Base-by-base conservation (phyloP, 2,797 vertebrate genomes). In the Sardinella longiceps region DNA sequence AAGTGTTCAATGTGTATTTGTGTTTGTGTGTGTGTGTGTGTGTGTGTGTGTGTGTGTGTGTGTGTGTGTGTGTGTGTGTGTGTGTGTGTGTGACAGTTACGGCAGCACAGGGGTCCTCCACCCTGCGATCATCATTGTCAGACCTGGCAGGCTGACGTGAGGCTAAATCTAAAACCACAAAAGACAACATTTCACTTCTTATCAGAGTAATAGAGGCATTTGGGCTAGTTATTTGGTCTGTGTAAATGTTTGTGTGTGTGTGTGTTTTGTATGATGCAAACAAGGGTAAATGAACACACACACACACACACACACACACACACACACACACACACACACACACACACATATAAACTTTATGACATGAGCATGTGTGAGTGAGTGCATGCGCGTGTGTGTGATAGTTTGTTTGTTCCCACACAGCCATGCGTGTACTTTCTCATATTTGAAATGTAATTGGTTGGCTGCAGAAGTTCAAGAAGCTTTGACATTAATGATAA, bases 401-500 rank as follows among this genome's bases (percentile, higher is more conserved):
- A 37, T 14, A 37, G 30, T 39, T 14, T 74, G 30, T 39, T 37
- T 15, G 48, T 14, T 50, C 48, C 15, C 30, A 14, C 11, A 30
- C 60, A 12, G 60, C 30, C 60, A 63, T 28, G 25, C 25, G 12
- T 56, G 53, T 63, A 63, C 11, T 63, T 63, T 63, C 10, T 63
- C 66, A 74, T 74, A 74, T 74, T 33, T 37, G 18, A 74, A 74
- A 37, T 37, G 30, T 63, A 25, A 30, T 63, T 63, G 25, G 60
- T 15, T 74, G 37, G 14, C 30, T 5, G 30, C 15, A 74, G 66
- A 74, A 56, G 20, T 20, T 56, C 53, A 56, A 56, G 53, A 53
- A 20, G 28, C 12, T 39, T 74, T 74, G 30, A 74, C 66, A 20
- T 74, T 74, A 37, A 74, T 74, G 30, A 74, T 74, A 74, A 74